These are phyloP conservation scores for Aeoliscus strigatus DNA, from an alignment of 2,797 vertebrate species.

Conservation along the genomic window DNA sequence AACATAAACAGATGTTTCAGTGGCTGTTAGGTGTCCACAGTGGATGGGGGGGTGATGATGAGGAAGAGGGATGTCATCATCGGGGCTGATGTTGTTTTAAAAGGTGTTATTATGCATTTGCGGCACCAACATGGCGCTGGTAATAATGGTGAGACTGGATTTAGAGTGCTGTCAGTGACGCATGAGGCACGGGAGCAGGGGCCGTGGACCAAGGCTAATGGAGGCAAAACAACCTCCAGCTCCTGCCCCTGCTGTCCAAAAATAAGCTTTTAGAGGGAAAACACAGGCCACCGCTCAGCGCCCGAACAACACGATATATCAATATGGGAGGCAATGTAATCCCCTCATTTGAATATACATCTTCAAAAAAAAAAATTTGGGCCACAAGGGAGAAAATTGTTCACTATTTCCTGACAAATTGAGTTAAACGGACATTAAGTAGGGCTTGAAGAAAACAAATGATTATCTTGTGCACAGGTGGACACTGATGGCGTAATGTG, in stretches of 20 bases:
- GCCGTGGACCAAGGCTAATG: conserved; percentile 67
- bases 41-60: conserved; percentile 4
- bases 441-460: conserved; percentile 99
- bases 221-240: conserved; percentile 61
- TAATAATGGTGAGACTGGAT: conserved; percentile 57
- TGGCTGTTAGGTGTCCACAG: conserved; percentile 60
- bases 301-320: conserved; percentile 61
- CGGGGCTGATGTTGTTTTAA: conserved; percentile 61
- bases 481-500: conserved; percentile 98
- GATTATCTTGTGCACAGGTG: conserved; percentile 99
- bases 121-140: conserved; percentile 18
- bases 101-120: conserved; percentile 68
- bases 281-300: conserved; percentile 53
- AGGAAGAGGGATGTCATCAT: conserved; percentile 36
- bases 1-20: conserved; percentile 67
- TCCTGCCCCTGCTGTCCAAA: conserved; percentile 66
- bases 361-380: conserved; percentile 81
- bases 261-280: conserved; percentile 68
- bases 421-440: conserved; percentile 99
- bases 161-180: conserved; percentile 61
- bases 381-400: conserved; percentile 89
- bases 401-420: conserved; percentile 99
- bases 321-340: conserved; percentile 65
- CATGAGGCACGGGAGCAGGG: conserved; percentile 59
- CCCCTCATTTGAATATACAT: conserved; percentile 75